phyloP scores from a whole-genome alignment of 2,113 vertebrate genomes.

The Bubo scandiacus region DNA sequence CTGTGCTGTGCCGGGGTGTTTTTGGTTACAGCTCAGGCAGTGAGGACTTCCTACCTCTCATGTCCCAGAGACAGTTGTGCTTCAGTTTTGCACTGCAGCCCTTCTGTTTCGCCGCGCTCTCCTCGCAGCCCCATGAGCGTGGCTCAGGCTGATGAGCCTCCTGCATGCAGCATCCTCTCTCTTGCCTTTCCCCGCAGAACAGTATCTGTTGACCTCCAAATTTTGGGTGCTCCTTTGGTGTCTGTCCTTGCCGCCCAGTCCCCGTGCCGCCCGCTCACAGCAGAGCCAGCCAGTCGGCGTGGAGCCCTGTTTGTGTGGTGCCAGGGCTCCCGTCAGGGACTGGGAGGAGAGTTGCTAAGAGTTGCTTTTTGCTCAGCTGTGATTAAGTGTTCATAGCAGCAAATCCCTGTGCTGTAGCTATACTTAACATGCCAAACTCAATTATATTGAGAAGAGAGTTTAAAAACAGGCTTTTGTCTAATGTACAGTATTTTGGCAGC shows the following conservation, averaged over 20 bases:
- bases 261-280: neutral
- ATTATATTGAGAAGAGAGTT: neutral
- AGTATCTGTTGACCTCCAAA: too few species aligned
- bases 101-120: neutral
- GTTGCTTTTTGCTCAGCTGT: neutral
- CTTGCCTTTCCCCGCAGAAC: neutral
- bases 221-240: neutral
- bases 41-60: neutral
- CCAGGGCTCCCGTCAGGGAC: neutral
- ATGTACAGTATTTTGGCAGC: neutral
- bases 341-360: neutral
- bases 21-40: neutral
- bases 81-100: neutral
- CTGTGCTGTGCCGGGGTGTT: neutral
- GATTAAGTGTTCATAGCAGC: neutral
- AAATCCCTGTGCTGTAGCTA: neutral
- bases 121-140: rapidly evolving
- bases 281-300: neutral
- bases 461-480: neutral
- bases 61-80: neutral
- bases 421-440: neutral
- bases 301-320: neutral
- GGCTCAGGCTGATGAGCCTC: neutral
- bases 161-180: neutral
- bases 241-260: rapidly evolving